Evolutionary conservation across 1,140 invertebrate species (phyloP), one percentile per base, ranked within the genome.

Genomic region (Drosophila hydei): DNA sequence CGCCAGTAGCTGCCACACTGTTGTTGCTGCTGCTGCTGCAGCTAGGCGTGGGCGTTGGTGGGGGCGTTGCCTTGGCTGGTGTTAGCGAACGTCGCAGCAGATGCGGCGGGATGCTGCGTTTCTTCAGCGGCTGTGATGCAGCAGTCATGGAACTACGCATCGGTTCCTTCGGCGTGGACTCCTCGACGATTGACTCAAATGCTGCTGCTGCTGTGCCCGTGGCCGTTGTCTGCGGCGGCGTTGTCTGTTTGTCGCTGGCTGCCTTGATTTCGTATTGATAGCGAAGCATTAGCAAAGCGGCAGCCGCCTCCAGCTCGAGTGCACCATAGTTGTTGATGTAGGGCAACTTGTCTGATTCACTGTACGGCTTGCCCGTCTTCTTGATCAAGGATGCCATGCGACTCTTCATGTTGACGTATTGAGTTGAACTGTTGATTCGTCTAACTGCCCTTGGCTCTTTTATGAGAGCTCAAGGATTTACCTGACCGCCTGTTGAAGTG

Each of bases 271-370:
- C 62, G n/a, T 76, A 74, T 23, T 87, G 79, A 54, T 88, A 84
- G 52, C 88, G 87, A 6, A 90, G 55, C 74, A 88, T 58, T 1
- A 90, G 43, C 16, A 90, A 47, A 0, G 81, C 88, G 0, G 77
- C 47, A 1, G 87, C 87, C 0, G 88, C 87, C 43, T 81, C 88
- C n/a, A 90, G 7, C n/a, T 87, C 81, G 11, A 70, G 12, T 2
- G 75, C 42, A 47, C 47, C 64, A 19, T 87, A 40, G 0, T 36
- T 61, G 16, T 3, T 16, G 0, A 30, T 6, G n/a, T 27, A 18
- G 7, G 48, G 14, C 25, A 30, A 1, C 48, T 30, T 11, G 4
- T 51, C 48, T 8, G n/a, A 8, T 25, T 30, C 21, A 8, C 8
- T 48, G 45, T 23, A 23, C 2, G 45, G 11, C 12, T n/a, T 48